Evolutionary conservation across 2,797 vertebrate genomes (phyloP).

Genomic region (Phylloscopus collybita): DNA sequence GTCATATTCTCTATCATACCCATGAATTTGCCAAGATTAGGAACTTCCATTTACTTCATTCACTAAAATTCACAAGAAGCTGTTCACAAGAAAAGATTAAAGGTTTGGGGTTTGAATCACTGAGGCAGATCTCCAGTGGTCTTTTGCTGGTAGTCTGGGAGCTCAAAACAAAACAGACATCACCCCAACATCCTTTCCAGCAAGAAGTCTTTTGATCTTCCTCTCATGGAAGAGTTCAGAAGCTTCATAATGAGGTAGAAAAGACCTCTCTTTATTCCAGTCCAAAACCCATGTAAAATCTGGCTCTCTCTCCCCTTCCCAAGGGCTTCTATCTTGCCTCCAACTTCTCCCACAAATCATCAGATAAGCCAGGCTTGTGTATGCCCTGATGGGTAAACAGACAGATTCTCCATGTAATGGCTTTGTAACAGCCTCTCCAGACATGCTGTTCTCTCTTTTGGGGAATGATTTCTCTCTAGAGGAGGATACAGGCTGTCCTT

Average conservation of each 20-base stretch:
- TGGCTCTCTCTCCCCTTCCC: background rate
- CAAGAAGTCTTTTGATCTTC: background rate
- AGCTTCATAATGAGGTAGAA: background rate
- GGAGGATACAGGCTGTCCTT: background rate
- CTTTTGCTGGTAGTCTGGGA: background rate
- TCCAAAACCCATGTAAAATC: background rate
- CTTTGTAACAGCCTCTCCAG: background rate
- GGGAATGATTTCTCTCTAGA: background rate
- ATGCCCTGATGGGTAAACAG: background rate
- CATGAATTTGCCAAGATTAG: background rate
- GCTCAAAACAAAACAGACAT: constrained; percentile 1
- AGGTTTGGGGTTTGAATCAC: background rate
- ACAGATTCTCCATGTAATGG: background rate
- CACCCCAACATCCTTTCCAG: background rate
- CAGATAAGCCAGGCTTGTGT: background rate
- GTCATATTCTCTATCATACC: background rate
- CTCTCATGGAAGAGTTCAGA: background rate
- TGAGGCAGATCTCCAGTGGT: background rate
- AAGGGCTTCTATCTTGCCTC: background rate
- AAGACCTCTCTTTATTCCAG: background rate
- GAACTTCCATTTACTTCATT: background rate
- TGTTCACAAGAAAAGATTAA: background rate
- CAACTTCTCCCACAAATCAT: background rate
- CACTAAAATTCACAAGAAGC: background rate
- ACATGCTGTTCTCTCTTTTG: background rate